Percentiles rank a stretch among this genome's conserved stretches.
phyloP scores from a whole-genome alignment of 2,113 vertebrate species.

The Piprites chloris region DNA sequence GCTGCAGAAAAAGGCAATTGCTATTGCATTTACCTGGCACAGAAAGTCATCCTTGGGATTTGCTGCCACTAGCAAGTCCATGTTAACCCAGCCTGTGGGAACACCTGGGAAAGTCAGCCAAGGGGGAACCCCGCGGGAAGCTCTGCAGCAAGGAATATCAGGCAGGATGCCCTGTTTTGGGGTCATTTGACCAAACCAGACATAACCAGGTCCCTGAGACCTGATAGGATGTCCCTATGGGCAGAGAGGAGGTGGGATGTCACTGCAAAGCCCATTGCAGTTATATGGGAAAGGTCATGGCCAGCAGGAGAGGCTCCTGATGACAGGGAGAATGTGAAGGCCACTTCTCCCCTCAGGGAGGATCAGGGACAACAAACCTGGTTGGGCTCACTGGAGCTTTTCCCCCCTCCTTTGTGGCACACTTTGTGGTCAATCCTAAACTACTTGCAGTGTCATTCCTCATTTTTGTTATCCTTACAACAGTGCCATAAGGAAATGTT shows the following conservation, averaged over 20 bases:
- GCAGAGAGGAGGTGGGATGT: neutral
- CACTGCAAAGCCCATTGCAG: neutral
- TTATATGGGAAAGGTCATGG: neutral
- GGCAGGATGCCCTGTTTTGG: neutral
- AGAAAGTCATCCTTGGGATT: neutral
- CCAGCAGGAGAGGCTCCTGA: neutral
- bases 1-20: neutral
- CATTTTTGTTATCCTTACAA: fast-evolving
- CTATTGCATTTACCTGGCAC: neutral
- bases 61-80: neutral
- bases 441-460: neutral
- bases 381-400: neutral
- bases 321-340: neutral
- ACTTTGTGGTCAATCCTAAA: neutral
- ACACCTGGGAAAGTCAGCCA: neutral
- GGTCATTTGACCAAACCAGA: neutral
- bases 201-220: neutral
- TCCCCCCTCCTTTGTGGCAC: neutral
- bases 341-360: neutral
- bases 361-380: neutral
- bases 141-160: neutral
- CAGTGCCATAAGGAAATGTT: neutral
- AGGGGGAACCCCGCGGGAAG: neutral
- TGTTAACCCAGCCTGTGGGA: fast-evolving
- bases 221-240: fast-evolving